Percentiles rank a stretch among this genome's conserved stretches.
These are phyloP conservation scores for Cyphomyrus plagiostoma DNA, from an alignment of 2,113 vertebrate species.

Conservation along the genomic window DNA sequence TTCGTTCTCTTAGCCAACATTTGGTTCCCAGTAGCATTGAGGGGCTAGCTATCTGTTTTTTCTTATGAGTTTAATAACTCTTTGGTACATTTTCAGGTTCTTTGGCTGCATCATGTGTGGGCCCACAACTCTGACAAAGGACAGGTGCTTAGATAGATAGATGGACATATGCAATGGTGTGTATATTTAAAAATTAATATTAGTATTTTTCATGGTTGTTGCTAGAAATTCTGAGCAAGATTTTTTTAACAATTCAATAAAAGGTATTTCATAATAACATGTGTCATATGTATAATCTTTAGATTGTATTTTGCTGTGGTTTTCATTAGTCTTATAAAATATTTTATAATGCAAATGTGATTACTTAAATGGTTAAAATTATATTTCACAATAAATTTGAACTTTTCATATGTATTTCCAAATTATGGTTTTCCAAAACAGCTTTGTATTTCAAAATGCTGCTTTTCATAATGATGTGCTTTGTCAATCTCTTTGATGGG, in stretches of 20 bases:
- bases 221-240: not conserved
- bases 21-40: not conserved
- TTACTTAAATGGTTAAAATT: not conserved
- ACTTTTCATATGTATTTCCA: not conserved
- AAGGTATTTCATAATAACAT: not conserved
- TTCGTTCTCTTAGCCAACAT: not conserved
- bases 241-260: not conserved
- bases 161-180: not conserved
- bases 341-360: not conserved
- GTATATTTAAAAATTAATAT: not conserved
- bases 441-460: not conserved
- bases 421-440: not conserved
- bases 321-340: not conserved
- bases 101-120: not conserved
- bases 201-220: not conserved
- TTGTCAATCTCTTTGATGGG: not conserved
- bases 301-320: not conserved
- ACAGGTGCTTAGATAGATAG: not conserved
- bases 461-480: not conserved
- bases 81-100: not conserved
- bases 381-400: not conserved
- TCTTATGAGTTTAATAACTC: not conserved
- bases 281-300: not conserved
- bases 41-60: not conserved
- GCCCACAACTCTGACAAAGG: not conserved